Evolutionary conservation across 2,113 vertebrate species (phyloP), one percentile per base, ranked within the genome.

Genomic region (Hemibagrus wyckioides): DNA sequence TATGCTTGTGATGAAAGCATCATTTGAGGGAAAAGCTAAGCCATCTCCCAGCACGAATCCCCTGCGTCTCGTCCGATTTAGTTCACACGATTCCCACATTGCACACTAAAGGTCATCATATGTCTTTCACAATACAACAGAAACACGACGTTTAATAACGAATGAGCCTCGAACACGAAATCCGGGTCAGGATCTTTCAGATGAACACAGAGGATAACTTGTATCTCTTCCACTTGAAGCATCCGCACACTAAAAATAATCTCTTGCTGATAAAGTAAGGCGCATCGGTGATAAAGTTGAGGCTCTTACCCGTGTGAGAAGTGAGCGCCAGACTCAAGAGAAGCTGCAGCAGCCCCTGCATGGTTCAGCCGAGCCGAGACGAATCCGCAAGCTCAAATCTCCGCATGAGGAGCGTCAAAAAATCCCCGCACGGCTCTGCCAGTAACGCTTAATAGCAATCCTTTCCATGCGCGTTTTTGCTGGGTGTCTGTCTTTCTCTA

Each of bases 381-480:
- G 92, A 93, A 92, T 92, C 93, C 94, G 93, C 92, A 91, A 92
- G 94, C 93, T 92, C 93, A 91, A 52, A 90, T 90, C 92, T 94
- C 94, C 94, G 93, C 93, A 93, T 91, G 93, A 92, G 92, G 93
- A 93, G 93, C 95, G 95, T 95, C 93, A 93, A 94, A 83, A 94
- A 90, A 91, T 89, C 92, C 85, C 69, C 80, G 71, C 87, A 44
- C 85, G 90, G 80, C 82, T 89, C 90, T 69, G 90, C 80, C 23
- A 41, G 56, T 28, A 41, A 23, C 87, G 30, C 85, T 84, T 13
- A 82, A 65, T 21, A 86, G 57, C 88, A 93, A 90, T 93, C 93
- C 93, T 87, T 83, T 89, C 54, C 83, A 89, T 86, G 65, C 85
- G 88, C 77, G 83, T 85, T 15, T 82, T 15, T 82, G 39, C 19